These are phyloP conservation scores for Percina caprodes DNA, from an alignment of 2,113 vertebrate species.

Conservation along the genomic window DNA sequence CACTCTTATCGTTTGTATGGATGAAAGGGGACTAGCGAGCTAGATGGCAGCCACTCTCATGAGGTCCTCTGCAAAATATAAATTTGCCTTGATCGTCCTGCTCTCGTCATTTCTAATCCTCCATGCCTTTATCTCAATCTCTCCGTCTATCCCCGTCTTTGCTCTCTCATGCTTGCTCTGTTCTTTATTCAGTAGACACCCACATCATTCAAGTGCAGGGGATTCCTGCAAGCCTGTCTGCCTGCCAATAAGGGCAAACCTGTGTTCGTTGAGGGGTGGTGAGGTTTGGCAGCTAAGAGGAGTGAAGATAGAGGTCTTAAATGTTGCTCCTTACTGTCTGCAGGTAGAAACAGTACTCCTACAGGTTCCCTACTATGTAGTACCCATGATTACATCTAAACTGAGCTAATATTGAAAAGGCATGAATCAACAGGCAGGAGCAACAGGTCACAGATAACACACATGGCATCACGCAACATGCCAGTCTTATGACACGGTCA, in stretches of 20 bases:
- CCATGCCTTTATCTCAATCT: conserved; percentile 20
- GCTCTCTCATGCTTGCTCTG: not conserved
- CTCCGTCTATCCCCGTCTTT: conserved; percentile 11
- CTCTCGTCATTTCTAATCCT: conserved; percentile 34
- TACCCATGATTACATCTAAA: conserved; percentile 29
- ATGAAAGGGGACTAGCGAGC: conserved; percentile 16
- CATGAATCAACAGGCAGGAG: conserved; percentile 2
- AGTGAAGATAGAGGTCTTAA: conserved; percentile 52
- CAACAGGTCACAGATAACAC: not conserved
- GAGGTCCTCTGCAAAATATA: conserved; percentile 34
- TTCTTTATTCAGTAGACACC: conserved; percentile 52
- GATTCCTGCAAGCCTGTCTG: conserved; percentile 38
- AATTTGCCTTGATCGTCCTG: conserved; percentile 35
- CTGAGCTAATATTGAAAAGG: conserved; percentile 26
- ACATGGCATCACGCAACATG: not conserved
- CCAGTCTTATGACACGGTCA: not conserved
- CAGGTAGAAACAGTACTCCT: conserved; percentile 36
- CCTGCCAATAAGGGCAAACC: conserved; percentile 48
- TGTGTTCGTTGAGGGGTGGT: conserved; percentile 45
- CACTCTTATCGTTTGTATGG: conserved; percentile 26
- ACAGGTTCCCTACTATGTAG: conserved; percentile 13
- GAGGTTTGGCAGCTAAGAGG: conserved; percentile 25
- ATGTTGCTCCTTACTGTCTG: conserved; percentile 15
- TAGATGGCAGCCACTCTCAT: conserved; percentile 30
- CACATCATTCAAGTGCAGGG: conserved; percentile 39